These are phyloP conservation scores for Tarsius wallacei DNA, from an alignment of 2,797 vertebrate species.

Conservation along the genomic window DNA sequence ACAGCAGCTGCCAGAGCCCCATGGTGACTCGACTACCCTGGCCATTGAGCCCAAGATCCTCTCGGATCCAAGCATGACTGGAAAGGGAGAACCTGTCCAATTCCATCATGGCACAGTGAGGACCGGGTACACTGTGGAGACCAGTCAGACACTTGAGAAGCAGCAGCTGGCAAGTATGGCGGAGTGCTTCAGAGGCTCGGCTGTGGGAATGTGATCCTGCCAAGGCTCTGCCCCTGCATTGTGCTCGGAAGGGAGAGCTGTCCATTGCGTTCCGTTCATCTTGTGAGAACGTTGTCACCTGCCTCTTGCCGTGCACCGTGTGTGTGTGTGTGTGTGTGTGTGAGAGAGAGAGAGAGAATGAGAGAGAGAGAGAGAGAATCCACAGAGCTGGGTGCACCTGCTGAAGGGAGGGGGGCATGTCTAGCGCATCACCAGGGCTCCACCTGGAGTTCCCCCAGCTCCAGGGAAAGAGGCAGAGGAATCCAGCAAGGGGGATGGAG, in stretches of 20 bases:
- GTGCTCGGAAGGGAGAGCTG: not conserved
- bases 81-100: not conserved
- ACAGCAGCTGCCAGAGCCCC: not conserved
- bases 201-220: not conserved
- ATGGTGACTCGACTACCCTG: not conserved
- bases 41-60: too few species aligned
- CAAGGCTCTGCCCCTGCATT: not conserved
- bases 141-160: not conserved
- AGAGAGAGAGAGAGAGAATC: too few species aligned
- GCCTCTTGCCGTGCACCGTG: not conserved
- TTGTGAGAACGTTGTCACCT: constrained; percentile 16
- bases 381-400: not conserved
- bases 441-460: not conserved
- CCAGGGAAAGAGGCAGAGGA: not conserved
- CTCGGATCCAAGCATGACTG: not conserved
- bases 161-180: not conserved
- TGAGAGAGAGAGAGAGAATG: too few species aligned
- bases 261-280: not conserved
- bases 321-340: too few species aligned
- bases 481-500: not conserved
- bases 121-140: not conserved
- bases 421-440: not conserved
- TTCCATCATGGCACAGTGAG: not conserved
- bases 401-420: not conserved
- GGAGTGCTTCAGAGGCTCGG: not conserved